These are phyloP conservation scores for Agriotes lineatus DNA, from an alignment of 2,888 invertebrate species.

Conservation along the genomic window DNA sequence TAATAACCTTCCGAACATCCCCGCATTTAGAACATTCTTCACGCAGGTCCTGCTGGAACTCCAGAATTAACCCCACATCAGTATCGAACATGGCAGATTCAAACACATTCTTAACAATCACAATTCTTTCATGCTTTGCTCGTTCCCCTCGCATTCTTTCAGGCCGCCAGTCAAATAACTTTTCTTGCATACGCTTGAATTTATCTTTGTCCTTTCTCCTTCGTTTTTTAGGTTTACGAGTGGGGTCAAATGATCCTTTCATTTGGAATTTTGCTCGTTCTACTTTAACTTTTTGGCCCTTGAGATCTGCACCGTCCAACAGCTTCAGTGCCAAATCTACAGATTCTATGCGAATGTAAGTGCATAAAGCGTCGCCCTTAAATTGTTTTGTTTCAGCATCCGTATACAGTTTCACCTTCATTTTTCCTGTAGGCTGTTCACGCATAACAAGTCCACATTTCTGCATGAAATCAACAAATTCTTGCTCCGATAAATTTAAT, in stretches of 20 bases:
- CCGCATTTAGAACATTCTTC: slow-evolving; percentile 94
- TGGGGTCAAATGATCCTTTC: slow-evolving; percentile 95
- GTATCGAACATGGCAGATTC: slow-evolving; percentile 89
- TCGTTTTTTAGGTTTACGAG: slow-evolving; percentile 90
- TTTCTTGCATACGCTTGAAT: slow-evolving; percentile 91
- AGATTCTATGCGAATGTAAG: slow-evolving; percentile 95
- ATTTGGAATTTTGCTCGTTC: slow-evolving; percentile 94
- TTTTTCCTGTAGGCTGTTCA: slow-evolving; percentile 82
- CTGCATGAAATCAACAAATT: slow-evolving; percentile 92
- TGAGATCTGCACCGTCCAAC: slow-evolving; percentile 87
- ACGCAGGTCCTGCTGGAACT: slow-evolving; percentile 91
- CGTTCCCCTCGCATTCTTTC: slow-evolving; percentile 90
- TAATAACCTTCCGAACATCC: slow-evolving; percentile 88
- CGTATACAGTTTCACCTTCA: slow-evolving; percentile 92
- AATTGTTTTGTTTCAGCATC: slow-evolving; percentile 82
- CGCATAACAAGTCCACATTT: slow-evolving; percentile 97
- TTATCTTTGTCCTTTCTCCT: slow-evolving; percentile 92
- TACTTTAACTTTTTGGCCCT: slow-evolving; percentile 86
- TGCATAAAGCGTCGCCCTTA: slow-evolving; percentile 97
- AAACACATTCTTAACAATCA: slow-evolving; percentile 95
- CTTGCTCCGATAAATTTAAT: slow-evolving; percentile 86
- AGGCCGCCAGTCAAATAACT: slow-evolving; percentile 96
- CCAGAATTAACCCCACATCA: slow-evolving; percentile 89
- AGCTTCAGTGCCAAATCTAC: slow-evolving; percentile 92
- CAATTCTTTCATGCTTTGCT: slow-evolving; percentile 88